Conservation (phyloP, 2,113 vertebrate genomes). For the Alaudala cheleensis region DNA sequence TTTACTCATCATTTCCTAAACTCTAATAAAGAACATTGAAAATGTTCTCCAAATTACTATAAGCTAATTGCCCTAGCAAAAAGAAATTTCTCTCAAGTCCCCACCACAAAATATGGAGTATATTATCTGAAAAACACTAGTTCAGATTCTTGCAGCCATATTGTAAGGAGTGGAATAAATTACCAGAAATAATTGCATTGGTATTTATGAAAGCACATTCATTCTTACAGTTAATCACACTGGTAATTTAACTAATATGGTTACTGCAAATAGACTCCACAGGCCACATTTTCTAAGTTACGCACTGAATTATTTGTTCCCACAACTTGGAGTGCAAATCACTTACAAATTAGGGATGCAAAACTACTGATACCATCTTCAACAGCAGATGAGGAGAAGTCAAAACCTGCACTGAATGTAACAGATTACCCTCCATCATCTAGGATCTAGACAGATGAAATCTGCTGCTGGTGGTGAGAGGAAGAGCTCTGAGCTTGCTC, state of each 20-base stretch:
- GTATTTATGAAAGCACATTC: conserved; percentile 59
- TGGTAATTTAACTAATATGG: conserved; percentile 50
- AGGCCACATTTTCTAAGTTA: conserved; percentile 8
- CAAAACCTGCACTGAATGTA: background rate
- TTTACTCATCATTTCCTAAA: background rate
- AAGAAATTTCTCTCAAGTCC: background rate
- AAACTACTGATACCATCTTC: background rate
- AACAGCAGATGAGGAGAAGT: background rate
- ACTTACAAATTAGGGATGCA: background rate
- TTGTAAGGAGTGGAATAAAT: conserved; percentile 31
- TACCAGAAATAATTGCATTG: conserved; percentile 47
- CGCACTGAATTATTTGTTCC: background rate
- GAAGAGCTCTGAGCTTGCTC: background rate
- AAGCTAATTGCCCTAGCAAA: background rate
- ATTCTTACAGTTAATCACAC: conserved; percentile 41
- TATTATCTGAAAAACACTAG: conserved; percentile 4
- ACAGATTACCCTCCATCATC: background rate
- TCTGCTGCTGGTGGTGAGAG: background rate
- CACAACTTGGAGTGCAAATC: background rate
- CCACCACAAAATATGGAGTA: conserved; percentile 18
- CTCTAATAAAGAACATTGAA: background rate
- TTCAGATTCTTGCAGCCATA: background rate
- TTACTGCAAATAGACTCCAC: conserved; percentile 33
- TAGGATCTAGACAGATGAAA: background rate
- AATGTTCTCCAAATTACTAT: background rate